Evolutionary conservation across 2,113 vertebrate genomes (phyloP), one percentile per base, ranked within the genome.

Genomic region (Burhinus oedicnemus): DNA sequence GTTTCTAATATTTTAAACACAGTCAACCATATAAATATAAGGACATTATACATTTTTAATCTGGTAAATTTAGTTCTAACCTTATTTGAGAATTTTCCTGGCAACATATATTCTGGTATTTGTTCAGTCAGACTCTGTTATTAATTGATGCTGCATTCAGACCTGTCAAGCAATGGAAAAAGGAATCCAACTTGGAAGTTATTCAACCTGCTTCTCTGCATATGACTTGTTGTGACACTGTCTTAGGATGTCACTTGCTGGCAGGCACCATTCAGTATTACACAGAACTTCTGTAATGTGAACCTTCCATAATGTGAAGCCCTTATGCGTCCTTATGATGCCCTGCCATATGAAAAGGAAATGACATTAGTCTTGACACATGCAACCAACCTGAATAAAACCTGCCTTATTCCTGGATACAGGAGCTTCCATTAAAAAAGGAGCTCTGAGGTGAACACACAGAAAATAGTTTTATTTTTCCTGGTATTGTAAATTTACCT

Each of bases 81-180:
- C 8, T 42, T 62, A 45, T 76, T 45, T 82, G 30, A 38, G 14
- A 69, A 49, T 58, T 76, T 92, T 70, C 34, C 54, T 4, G 11
- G 40, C 45, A 51, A 61, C 11, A 2, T 80, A 15, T 83, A 47
- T 95, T 97, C 89, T 95, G 80, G 54, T 89, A 91, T 80, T 74
- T 89, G 40, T 92, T 79, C 89, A 93, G 49, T 94, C 68, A 85
- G 68, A 92, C 38, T 52, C 74, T 58, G 40, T 86, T 91, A 87
- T 90, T 93, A 95, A 65, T 51, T 83, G 79, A 92, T 94, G 89
- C 51, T 85, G 79, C 92, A 38, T 62, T 89, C n/a, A 70, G 27
- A 32, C 54, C 40, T 65, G 15, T 90, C 72, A 93, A 92, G 38
- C 20, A 57, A 89, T 12, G 68, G 58, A 40, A 36, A 86, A 89